phyloP scores from a whole-genome alignment of 2,888 invertebrate species.

The Callimorpha dominula region DNA sequence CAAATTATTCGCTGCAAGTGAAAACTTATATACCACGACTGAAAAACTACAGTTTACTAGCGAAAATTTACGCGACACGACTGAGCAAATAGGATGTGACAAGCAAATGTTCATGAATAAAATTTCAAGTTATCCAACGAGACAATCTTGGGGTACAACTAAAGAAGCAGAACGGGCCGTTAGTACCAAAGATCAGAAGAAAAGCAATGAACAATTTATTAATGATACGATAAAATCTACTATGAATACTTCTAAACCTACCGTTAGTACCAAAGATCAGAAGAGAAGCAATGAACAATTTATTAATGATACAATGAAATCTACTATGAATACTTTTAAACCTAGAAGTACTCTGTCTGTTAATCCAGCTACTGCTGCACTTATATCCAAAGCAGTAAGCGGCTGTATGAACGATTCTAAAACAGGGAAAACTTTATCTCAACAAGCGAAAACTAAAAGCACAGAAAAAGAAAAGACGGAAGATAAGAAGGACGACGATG shows the following conservation, averaged over 20 bases:
- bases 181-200: not conserved
- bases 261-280: not conserved
- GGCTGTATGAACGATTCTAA: not conserved
- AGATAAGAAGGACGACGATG: not conserved
- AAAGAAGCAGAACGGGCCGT: constrained; percentile 3
- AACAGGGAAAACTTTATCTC: not conserved
- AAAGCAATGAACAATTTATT: not conserved
- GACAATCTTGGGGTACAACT: not conserved
- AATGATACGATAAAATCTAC: not conserved
- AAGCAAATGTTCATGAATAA: constrained; percentile 1
- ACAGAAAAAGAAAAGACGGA: not conserved
- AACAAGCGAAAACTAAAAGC: not conserved
- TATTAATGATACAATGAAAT: not conserved
- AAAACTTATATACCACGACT: constrained; percentile 7
- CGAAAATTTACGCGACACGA: constrained; percentile 5
- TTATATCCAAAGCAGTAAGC: not conserved
- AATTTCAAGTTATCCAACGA: not conserved
- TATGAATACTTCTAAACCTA: not conserved
- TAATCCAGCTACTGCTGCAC: constrained; percentile 1
- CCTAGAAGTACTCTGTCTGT: not conserved
- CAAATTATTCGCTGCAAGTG: constrained; percentile 8
- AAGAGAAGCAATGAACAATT: not conserved
- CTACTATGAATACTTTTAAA: not conserved
- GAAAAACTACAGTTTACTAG: constrained; percentile 14
- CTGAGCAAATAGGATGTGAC: constrained; percentile 6